Evolutionary conservation across 1,140 invertebrate species (phyloP).

Genomic region (Sitobion miscanthi): DNA sequence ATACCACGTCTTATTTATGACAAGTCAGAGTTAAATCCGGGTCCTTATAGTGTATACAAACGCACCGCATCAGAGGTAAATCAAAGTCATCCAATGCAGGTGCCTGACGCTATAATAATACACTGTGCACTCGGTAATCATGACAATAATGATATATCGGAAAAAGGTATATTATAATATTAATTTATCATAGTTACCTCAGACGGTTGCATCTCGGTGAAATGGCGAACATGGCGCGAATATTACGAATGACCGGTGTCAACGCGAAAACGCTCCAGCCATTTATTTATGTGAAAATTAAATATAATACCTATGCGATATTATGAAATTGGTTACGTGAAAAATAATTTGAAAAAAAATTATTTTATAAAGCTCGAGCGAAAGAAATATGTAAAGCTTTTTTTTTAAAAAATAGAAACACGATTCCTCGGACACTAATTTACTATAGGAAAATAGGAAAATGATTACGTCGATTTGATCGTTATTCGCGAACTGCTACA

Average conservation of each 20-base stretch:
- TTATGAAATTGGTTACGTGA: background rate
- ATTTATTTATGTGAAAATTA: constrained; percentile 24
- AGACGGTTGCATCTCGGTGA: background rate
- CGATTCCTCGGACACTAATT: background rate
- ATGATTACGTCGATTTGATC: background rate
- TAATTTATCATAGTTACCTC: background rate
- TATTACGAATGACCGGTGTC: background rate
- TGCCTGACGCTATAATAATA: no score
- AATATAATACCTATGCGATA: background rate
- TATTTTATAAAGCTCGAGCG: background rate
- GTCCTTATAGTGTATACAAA: no score
- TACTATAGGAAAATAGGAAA: background rate
- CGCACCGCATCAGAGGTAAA: no score
- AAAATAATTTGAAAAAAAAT: background rate
- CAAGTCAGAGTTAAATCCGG: no score
- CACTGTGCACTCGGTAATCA: no score
- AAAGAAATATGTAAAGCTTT: background rate
- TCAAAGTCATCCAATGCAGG: no score
- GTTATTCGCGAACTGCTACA: background rate
- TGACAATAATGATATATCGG: no score
- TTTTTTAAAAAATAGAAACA: background rate
- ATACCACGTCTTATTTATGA: no score
- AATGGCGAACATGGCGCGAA: background rate
- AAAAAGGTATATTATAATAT: no score
- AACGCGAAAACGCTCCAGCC: background rate